Conservation (phyloP, 2,888 invertebrate genomes). For the Phragmatobia fuliginosa region DNA sequence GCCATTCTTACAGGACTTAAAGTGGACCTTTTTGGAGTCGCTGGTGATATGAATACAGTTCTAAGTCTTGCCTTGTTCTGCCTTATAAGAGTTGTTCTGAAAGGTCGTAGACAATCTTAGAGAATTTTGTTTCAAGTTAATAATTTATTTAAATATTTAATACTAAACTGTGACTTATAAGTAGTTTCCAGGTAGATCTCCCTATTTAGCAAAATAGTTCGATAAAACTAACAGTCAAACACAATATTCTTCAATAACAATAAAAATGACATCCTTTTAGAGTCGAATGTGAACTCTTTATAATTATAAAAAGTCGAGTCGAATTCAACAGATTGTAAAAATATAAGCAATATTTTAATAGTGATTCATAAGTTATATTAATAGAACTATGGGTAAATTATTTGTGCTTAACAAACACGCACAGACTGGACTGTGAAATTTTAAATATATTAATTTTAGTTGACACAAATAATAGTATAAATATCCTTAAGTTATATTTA, state of each 20-base stretch:
- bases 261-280: neutral
- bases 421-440: neutral
- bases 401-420: neutral
- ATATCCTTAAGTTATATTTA: neutral
- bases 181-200: neutral
- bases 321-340: neutral
- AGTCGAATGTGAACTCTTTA: neutral
- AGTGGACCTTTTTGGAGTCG: slow-evolving; percentile 1
- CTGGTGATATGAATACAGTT: neutral
- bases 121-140: neutral
- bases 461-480: too few species aligned
- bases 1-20: neutral
- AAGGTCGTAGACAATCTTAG: neutral
- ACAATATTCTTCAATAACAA: neutral
- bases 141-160: neutral
- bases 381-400: neutral
- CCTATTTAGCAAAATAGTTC: neutral
- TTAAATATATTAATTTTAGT: neutral
- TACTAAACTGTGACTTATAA: neutral
- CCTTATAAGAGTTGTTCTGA: neutral
- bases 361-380: neutral
- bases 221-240: neutral
- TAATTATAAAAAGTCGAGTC: neutral
- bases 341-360: neutral
- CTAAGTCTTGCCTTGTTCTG: neutral